Percentiles rank a stretch among this genome's conserved stretches.
Conservation (phyloP, 2,888 invertebrate genomes). For the Oxycera nigricornis region DNA sequence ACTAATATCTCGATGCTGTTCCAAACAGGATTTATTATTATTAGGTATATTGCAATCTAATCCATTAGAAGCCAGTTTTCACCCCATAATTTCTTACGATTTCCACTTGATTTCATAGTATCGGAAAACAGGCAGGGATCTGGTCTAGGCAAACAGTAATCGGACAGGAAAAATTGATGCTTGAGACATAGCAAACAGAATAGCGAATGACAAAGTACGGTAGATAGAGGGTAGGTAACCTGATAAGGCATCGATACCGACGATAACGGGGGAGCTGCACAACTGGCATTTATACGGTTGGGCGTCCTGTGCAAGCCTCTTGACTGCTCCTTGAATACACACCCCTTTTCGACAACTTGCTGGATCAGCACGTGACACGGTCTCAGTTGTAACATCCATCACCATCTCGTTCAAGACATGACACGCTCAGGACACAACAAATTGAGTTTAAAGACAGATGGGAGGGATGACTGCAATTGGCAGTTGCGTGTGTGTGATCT, state of each 20-base stretch:
- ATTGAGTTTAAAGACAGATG: slow-evolving; percentile 37
- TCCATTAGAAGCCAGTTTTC: slow-evolving; percentile 35
- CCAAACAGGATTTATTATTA: slow-evolving; percentile 33
- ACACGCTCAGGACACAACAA: slow-evolving; percentile 32
- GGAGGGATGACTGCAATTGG: slow-evolving; percentile 39
- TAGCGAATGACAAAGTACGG: slow-evolving; percentile 3
- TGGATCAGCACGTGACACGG: slow-evolving; percentile 42
- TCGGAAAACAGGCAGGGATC: background rate
- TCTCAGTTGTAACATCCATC: slow-evolving; percentile 45
- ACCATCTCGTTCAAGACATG: slow-evolving; percentile 29
- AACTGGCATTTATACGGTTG: background rate
- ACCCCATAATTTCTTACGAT: slow-evolving; percentile 11
- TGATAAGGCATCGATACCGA: background rate
- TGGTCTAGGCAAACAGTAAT: background rate
- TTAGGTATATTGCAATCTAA: slow-evolving; percentile 35
- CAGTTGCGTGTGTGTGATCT: slow-evolving; percentile 33
- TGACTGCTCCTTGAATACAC: background rate
- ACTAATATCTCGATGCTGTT: slow-evolving; percentile 4
- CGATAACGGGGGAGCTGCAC: background rate
- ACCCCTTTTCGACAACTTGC: background rate
- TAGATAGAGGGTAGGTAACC: background rate
- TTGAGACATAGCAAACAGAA: slow-evolving; percentile 14
- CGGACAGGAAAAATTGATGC: background rate
- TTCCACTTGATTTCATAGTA: slow-evolving; percentile 35
- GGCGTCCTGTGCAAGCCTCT: background rate